Evolutionary conservation across 2,113 vertebrate genomes (phyloP).

Genomic region (Acanthisitta chloris): DNA sequence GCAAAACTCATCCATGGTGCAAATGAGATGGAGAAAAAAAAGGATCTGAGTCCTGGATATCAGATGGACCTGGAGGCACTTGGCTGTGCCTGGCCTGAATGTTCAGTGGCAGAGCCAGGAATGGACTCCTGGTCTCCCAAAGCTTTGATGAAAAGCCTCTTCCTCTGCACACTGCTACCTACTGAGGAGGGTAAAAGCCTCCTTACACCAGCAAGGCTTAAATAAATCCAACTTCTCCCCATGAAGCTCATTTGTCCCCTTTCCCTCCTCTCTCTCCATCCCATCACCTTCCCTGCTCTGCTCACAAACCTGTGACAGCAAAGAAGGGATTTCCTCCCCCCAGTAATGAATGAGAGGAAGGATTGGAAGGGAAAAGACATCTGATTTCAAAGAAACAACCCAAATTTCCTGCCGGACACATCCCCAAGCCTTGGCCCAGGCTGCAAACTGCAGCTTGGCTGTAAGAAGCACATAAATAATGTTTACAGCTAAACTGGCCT

Average conservation of each 20-base stretch:
- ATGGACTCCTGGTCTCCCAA: not conserved
- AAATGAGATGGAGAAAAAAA: not conserved
- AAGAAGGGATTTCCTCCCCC: not conserved
- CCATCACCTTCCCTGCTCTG: not conserved
- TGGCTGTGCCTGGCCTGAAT: not conserved
- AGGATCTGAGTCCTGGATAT: not conserved
- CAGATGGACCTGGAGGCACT: not conserved
- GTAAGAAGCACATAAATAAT: slow-evolving; percentile 68
- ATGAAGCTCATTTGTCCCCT: fast-evolving
- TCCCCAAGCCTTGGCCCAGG: not conserved
- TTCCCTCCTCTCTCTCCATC: not conserved
- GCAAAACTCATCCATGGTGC: not conserved
- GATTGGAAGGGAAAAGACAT: fast-evolving
- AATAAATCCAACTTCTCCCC: not conserved
- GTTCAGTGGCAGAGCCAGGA: not conserved
- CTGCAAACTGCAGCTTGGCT: slow-evolving; percentile 14
- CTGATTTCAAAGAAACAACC: not conserved
- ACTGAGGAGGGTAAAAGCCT: fast-evolving
- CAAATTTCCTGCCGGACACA: not conserved
- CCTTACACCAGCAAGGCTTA: fast-evolving
- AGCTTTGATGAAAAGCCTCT: too few species aligned
- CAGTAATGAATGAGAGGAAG: not conserved
- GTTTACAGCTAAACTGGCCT: slow-evolving; percentile 69
- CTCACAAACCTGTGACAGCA: fast-evolving
- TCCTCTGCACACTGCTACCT: not conserved